Evolutionary conservation across 2,113 vertebrate species (phyloP).

Genomic region (Stomatorhinus ivindoensis): DNA sequence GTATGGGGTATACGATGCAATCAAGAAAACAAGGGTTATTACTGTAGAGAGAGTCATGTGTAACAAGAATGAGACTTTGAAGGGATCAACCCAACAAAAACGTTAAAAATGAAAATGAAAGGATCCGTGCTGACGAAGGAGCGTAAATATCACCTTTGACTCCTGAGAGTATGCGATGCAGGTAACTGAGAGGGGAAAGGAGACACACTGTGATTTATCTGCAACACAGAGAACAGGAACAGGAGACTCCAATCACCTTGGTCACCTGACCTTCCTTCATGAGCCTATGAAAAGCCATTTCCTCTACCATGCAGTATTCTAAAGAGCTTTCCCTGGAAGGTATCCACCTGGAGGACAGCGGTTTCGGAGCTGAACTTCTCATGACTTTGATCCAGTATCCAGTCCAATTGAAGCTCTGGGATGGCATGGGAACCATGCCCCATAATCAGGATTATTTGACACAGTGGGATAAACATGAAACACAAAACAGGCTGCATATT

Average conservation of each 20-base stretch:
- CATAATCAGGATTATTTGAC: neutral
- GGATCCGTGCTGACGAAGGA: neutral
- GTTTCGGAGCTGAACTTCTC: slow-evolving; percentile 28
- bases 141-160: neutral
- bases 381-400: slow-evolving; percentile 44
- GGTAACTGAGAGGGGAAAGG: neutral
- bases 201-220: neutral
- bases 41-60: neutral
- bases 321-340: slow-evolving; percentile 25
- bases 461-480: neutral
- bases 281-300: neutral
- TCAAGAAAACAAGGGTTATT: neutral
- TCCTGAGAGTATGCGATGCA: neutral
- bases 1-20: neutral
- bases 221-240: neutral
- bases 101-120: neutral
- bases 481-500: neutral
- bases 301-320: slow-evolving; percentile 14
- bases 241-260: neutral
- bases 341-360: neutral
- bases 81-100: neutral
- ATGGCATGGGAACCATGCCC: neutral
- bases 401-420: slow-evolving; percentile 33
- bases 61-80: neutral
- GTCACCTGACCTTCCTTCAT: neutral